A percentile compares a stretch with the other conserved stretches of the same genome.
Conservation (phyloP, 2,797 vertebrate genomes). For the Knipowitschia caucasica region DNA sequence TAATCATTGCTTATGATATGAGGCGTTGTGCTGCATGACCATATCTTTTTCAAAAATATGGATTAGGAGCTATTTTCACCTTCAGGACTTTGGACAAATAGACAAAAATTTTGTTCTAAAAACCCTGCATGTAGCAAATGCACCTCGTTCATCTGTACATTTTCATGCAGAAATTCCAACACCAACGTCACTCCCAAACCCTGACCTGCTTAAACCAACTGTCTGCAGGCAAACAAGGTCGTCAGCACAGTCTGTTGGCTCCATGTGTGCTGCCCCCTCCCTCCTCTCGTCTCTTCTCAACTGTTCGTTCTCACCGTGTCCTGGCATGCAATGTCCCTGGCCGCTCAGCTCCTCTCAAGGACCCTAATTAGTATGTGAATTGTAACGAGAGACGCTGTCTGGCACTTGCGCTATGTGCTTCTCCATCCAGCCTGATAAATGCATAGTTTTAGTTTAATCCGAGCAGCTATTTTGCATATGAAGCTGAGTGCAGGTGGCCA, state of each 20-base stretch:
- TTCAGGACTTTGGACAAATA: too few relatives aligned
- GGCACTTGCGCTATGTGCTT: conserved; percentile 28
- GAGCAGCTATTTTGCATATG: not conserved
- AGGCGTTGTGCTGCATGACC: too few relatives aligned
- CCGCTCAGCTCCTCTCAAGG: conserved; percentile 21
- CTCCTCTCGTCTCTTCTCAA: not conserved
- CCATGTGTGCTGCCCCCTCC: not conserved
- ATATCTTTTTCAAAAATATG: too few relatives aligned
- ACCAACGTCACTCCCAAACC: too few relatives aligned
- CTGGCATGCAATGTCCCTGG: conserved; percentile 17
- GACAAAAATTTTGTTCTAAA: too few relatives aligned
- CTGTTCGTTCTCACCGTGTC: conserved; percentile 8
- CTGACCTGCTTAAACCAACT: conserved; percentile 54
- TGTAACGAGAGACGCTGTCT: conserved; percentile 30
- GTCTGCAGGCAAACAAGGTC: conserved; percentile 44
- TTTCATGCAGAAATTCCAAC: too few relatives aligned
- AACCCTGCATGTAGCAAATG: too few relatives aligned
- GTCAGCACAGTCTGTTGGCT: conserved; percentile 9
- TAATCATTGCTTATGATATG: too few relatives aligned
- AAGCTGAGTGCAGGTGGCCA: not conserved
- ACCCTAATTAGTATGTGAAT: conserved; percentile 45
- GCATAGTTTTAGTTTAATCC: conserved; percentile 15
- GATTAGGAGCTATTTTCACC: too few relatives aligned
- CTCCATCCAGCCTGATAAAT: not conserved
- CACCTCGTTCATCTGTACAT: too few relatives aligned